Percentiles rank a stretch among this genome's conserved stretches.
Evolutionary conservation across 1,140 invertebrate genomes (phyloP).

Genomic region (Cherax quadricarinatus): DNA sequence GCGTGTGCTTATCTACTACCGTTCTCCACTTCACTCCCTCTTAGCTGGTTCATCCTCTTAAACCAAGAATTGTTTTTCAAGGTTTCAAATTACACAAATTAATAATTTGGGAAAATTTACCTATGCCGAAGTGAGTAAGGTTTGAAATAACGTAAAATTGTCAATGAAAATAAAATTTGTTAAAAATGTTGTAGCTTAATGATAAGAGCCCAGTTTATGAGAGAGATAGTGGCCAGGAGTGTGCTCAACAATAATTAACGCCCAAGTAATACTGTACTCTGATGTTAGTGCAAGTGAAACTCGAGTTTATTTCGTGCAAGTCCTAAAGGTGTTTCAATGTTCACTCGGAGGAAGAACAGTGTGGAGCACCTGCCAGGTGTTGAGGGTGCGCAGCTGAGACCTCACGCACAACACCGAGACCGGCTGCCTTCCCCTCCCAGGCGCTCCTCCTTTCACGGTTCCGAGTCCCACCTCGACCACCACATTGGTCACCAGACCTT

Average conservation of each 20-base stretch:
- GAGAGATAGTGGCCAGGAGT: not conserved
- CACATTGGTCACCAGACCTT: not conserved
- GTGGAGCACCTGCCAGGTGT: constrained; percentile 40
- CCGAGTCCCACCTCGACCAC: constrained; percentile 25
- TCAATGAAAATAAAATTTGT: not conserved
- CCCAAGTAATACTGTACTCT: not conserved
- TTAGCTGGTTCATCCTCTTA: not conserved
- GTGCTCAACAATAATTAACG: not conserved
- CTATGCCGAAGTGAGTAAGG: not conserved
- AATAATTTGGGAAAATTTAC: not conserved
- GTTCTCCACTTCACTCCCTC: not conserved
- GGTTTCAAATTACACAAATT: not conserved
- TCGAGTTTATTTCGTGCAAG: not conserved
- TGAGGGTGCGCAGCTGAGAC: constrained; percentile 2
- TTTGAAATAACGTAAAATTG: not conserved
- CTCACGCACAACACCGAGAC: not conserved
- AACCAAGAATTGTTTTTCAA: not conserved
- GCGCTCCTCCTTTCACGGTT: constrained; percentile 63
- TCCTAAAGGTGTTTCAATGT: not conserved
- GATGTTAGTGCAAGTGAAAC: not conserved
- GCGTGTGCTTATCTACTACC: not conserved
- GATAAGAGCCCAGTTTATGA: not conserved
- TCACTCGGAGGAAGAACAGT: constrained; percentile 41
- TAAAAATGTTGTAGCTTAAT: not conserved
- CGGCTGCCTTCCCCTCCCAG: constrained; percentile 37